phyloP scores from a whole-genome alignment of 2,888 invertebrate species.

The Limenitis camilla region DNA sequence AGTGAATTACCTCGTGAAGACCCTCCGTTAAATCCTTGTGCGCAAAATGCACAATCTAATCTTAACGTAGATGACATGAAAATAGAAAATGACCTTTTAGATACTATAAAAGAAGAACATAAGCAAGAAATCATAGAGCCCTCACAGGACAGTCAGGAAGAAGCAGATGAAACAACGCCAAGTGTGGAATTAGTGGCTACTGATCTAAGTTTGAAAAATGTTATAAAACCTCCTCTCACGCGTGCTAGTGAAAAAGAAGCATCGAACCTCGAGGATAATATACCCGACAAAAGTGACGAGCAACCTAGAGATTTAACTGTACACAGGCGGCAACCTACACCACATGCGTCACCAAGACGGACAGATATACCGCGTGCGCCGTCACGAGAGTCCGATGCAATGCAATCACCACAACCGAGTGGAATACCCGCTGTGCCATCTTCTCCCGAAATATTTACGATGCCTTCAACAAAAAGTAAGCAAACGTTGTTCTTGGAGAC shows the following conservation, averaged over 20 bases:
- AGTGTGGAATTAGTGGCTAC: constrained; percentile 70
- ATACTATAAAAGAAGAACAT: constrained; percentile 24
- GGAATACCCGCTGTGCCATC: constrained; percentile 81
- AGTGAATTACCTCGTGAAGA: constrained; percentile 30
- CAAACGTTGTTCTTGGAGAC: constrained; percentile 77
- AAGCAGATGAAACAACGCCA: constrained; percentile 31
- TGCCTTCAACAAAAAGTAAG: constrained; percentile 61
- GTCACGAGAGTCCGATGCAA: constrained; percentile 80
- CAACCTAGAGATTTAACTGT: constrained; percentile 76
- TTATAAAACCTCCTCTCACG: constrained; percentile 37
- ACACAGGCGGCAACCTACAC: constrained; percentile 67
- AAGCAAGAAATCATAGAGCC: constrained; percentile 19
- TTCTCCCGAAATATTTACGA: constrained; percentile 78
- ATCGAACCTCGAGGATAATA: constrained; percentile 45
- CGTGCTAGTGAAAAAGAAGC: constrained; percentile 39
- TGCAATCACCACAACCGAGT: constrained; percentile 83
- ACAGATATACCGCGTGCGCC: constrained; percentile 74
- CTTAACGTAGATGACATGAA: constrained; percentile 19
- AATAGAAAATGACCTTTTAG: constrained; percentile 14
- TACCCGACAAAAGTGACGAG: constrained; percentile 69
- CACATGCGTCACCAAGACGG: constrained; percentile 62
- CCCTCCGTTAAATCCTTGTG: constrained; percentile 23
- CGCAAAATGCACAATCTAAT: constrained; percentile 17
- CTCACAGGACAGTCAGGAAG: constrained; percentile 22
- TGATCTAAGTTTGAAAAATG: constrained; percentile 69